Evolutionary conservation across 2,113 vertebrate genomes (phyloP), one percentile per base, ranked within the genome.

Genomic region (Struthio camelus): DNA sequence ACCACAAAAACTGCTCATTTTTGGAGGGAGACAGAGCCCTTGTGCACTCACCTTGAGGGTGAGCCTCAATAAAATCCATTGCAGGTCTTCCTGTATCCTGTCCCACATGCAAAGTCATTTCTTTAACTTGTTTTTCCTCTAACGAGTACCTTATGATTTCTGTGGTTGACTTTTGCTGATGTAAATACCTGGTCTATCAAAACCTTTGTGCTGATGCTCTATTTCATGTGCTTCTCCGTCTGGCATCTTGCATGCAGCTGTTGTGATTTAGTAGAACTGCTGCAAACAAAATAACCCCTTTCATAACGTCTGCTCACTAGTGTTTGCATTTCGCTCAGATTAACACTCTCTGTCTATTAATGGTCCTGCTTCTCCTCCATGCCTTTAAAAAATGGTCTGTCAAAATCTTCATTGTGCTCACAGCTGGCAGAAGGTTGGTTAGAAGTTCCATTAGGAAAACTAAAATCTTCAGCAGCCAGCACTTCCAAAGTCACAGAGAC

Each of bases 341-440:
- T 20, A 92, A 70, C 30, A 51, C 27, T 32, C 48, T 94, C 65
- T 80, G 72, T 91, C 53, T 80, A 44, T 67, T 92, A 93, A 70
- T 50, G 36, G 77, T 51, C 30, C n/a, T 84, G 30, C 77, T 69
- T 67, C 88, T 91, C 34, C 7, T 40, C 48, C 22, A 40, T 73
- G 90, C 66, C 76, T 54, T 95, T 93, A 85, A 90, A 89, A 76
- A 80, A 92, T 59, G 70, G 71, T 83, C 71, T 95, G 38, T 96
- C 73, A 50, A 96, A 92, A 77, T 89, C 56, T 93, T 97, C 50
- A 88, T 72, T 89, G 64, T 4, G 3, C 14, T 30, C 13, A 7
- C 13, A 89, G 75, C 75, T 97, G 94, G 75, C 59, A 80, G 34
- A 6, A 27, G 36, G 9, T 77, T 87, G 32, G 13, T 78, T 91